phyloP scores from a whole-genome alignment of 2,113 vertebrate genomes.

The Osmerus eperlanus region DNA sequence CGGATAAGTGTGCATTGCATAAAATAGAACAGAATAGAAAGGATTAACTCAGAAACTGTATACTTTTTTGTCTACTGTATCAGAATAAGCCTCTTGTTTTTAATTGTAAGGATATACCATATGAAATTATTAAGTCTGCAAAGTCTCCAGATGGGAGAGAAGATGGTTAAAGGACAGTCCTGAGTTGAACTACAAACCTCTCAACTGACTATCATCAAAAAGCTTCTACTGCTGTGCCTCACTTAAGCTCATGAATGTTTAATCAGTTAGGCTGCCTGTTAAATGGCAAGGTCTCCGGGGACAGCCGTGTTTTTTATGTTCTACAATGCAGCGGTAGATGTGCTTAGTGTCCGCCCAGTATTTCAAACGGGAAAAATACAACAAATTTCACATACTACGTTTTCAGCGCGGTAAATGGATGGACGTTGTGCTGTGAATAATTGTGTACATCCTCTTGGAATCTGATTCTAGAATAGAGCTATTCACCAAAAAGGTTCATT shows the following conservation, averaged over 20 bases:
- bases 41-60: no score
- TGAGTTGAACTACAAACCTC: conserved; percentile 21
- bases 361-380: no score
- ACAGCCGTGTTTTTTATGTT: conserved; percentile 4
- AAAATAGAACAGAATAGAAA: no score
- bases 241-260: conserved; percentile 61
- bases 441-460: neutral
- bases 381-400: no score
- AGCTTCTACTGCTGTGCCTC: conserved; percentile 32
- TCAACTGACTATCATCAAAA: conserved; percentile 27
- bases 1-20: no score
- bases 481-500: conserved; percentile 5
- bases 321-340: neutral
- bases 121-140: neutral
- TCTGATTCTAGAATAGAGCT: conserved; percentile 1
- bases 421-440: no score
- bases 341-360: neutral
- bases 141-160: neutral
- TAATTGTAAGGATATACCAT: neutral
- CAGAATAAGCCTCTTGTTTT: no score
- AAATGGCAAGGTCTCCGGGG: conserved; percentile 45
- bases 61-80: no score
- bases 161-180: conserved; percentile 48
- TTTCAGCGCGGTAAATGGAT: no score
- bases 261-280: conserved; percentile 61